Conservation (phyloP, 2,113 vertebrate genomes). For the Tetrax tetrax region DNA sequence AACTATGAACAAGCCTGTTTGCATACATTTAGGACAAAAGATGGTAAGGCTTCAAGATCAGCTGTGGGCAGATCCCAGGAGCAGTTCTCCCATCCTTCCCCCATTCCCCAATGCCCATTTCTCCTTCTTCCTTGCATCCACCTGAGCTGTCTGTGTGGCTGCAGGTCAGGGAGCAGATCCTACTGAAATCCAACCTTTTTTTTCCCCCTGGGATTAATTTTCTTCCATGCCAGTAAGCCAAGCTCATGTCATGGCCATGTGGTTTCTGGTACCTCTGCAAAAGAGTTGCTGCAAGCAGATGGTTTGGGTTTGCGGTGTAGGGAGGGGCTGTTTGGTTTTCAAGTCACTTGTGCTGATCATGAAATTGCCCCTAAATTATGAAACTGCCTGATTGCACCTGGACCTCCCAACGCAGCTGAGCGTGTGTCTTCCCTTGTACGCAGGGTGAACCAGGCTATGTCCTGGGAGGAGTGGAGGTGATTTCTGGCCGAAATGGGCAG, state of each 20-base stretch:
- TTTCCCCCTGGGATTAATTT: not conserved
- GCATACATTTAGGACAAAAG: not conserved
- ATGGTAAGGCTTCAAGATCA: not conserved
- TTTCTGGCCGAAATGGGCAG: conserved; percentile 83
- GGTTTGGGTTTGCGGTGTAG: not conserved
- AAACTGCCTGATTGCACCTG: not conserved
- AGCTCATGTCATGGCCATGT: accelerated
- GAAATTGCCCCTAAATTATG: not conserved
- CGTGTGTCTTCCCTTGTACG: accelerated
- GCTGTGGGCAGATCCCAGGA: not conserved
- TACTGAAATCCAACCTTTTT: not conserved
- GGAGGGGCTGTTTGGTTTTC: not conserved
- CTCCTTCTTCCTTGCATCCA: not conserved
- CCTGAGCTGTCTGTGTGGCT: not conserved
- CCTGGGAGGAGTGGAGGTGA: conserved; percentile 79
- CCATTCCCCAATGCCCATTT: accelerated
- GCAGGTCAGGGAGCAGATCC: not conserved
- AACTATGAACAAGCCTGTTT: not conserved
- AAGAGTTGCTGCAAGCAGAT: not conserved
- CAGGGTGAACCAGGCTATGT: conserved; percentile 90
- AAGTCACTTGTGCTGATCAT: not conserved
- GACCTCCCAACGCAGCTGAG: not conserved
- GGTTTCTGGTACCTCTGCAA: not conserved
- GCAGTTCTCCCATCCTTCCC: not conserved
- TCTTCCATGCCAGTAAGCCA: not conserved